Conservation (phyloP, 2,888 invertebrate species). For the Drosophila tanythrix region DNA sequence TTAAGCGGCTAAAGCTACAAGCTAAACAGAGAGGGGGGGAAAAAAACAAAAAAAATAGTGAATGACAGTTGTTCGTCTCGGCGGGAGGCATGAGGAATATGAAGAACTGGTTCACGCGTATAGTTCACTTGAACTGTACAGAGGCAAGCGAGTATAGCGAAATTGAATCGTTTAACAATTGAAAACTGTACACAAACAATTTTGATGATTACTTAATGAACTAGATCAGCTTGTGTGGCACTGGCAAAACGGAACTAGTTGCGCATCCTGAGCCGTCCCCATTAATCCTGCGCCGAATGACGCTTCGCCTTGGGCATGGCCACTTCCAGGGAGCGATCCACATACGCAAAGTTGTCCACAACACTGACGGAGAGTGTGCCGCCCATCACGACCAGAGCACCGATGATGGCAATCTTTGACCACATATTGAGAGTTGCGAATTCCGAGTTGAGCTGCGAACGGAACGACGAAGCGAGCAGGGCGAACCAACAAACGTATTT, state of each 20-base stretch:
- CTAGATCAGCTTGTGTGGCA: slow-evolving; percentile 22
- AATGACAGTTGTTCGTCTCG: slow-evolving; percentile 25
- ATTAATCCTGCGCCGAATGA: slow-evolving; percentile 25
- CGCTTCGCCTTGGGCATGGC: slow-evolving; percentile 65
- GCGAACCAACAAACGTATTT: slow-evolving; percentile 29
- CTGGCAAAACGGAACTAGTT: slow-evolving; percentile 31
- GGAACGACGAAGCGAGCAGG: slow-evolving; percentile 8
- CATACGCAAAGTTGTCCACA: slow-evolving; percentile 69
- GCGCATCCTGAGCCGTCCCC: not conserved
- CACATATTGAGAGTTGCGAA: slow-evolving; percentile 49
- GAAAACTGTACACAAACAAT: not conserved
- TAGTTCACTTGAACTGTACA: not conserved
- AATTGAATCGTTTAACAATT: not conserved
- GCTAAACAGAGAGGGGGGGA: not conserved
- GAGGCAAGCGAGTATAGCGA: slow-evolving; percentile 7
- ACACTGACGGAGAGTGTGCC: slow-evolving; percentile 53
- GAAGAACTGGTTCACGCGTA: slow-evolving; percentile 24
- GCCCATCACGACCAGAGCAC: slow-evolving; percentile 63
- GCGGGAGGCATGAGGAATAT: slow-evolving; percentile 8
- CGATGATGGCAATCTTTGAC: slow-evolving; percentile 60
- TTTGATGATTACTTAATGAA: slow-evolving; percentile 8
- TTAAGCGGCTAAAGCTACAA: slow-evolving; percentile 1
- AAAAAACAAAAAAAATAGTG: not conserved
- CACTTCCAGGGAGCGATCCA: slow-evolving; percentile 64
- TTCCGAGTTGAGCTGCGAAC: slow-evolving; percentile 4